phyloP scores from a whole-genome alignment of 2,797 vertebrate species.

The Propithecus perrieri region DNA sequence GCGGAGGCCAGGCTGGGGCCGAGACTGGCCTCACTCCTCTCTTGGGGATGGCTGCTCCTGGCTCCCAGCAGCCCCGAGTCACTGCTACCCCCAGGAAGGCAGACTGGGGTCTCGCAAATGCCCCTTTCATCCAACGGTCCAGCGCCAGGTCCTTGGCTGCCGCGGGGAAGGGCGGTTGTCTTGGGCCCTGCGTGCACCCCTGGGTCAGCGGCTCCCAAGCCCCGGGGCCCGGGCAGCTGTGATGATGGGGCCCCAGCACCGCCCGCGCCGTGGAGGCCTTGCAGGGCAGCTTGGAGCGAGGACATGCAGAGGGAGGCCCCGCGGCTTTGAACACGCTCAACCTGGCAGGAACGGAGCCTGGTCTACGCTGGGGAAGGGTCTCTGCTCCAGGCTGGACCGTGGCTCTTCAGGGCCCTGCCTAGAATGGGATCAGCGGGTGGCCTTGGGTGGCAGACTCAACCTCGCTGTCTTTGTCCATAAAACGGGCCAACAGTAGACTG shows the following conservation, averaged over 20 bases:
- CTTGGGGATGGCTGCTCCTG: background rate
- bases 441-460: background rate
- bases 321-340: too few relatives aligned
- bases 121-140: background rate
- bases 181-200: too few relatives aligned
- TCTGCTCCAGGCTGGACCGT: background rate
- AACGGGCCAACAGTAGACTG: background rate
- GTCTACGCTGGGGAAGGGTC: background rate
- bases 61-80: background rate
- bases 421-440: background rate
- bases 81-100: rapidly evolving
- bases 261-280: background rate
- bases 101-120: background rate
- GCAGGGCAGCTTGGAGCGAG: background rate
- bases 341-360: rapidly evolving
- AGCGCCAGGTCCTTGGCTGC: too few relatives aligned
- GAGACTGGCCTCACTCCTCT: background rate
- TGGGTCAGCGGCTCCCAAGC: background rate
- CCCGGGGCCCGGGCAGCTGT: background rate
- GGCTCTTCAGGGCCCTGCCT: background rate
- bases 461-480: background rate
- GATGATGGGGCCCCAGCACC: background rate
- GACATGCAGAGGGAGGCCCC: too few relatives aligned
- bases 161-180: background rate
- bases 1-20: too few relatives aligned